Base-by-base conservation (phyloP, 2,888 invertebrate species). In the Drosophila subsilvestris region DNA sequence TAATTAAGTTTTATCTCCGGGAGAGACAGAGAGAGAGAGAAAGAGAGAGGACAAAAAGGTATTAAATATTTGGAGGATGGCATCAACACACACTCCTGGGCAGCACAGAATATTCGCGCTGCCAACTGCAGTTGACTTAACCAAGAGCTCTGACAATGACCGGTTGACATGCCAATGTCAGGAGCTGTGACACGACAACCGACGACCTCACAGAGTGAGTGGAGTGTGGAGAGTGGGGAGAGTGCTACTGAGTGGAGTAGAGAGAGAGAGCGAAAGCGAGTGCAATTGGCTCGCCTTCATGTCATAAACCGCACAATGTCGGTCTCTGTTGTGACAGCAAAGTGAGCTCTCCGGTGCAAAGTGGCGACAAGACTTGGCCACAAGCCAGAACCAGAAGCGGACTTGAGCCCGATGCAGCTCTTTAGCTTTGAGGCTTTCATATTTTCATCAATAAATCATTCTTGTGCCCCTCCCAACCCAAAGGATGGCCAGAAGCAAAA, bases 161-260 rank as follows among this genome's bases (percentile, higher is more conserved):
- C 53, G 54, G 45, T 57, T 56, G 74, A 61, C 61, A 73, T 62
- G 73, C 42, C 73, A 73, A 72, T 73, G 73, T 44, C 61, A 60
- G 20, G 53, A 47, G 29, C 50, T 43, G n/a, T n/a, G 58, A 32
- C 53, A 44, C 27, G 42, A 49, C 55, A 22, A 37, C 53, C 43
- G 32, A 58, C 44, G 48, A 27, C 44, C 42, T n/a, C 37, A 37
- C n/a, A 27, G 27, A 27, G 27, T 27, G 9, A 32, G 25, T 29
- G 32, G 6, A 25, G 25, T 1, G 25, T 25, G 25, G 6, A 27
- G 9, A 27, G 20, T 29, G 32, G 6, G 42, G 42, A 37, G 48
- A 27, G 27, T 32, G 4, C 12, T 10, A 3, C 27, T 18, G 10
- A 18, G 10, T 27, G 18, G 18, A 27, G 20, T 32, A 9, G 22